phyloP scores from a whole-genome alignment of 2,797 vertebrate genomes.

The Tokudaia muenninki region DNA sequence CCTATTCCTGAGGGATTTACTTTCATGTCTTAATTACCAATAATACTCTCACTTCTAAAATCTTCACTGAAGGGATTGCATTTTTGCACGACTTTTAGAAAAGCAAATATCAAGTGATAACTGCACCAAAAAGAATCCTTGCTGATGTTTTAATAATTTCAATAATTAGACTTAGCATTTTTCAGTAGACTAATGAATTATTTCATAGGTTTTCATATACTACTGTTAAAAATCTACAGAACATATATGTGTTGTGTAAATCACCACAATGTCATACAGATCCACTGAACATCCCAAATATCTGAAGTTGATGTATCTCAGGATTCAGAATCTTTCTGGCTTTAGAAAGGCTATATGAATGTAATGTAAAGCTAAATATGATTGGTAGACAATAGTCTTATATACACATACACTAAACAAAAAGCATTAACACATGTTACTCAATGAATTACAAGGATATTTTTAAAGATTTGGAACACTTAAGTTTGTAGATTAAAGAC shows the following conservation, averaged over 20 bases:
- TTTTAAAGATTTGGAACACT: constrained; percentile 41
- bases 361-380: not conserved
- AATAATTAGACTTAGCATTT: not conserved
- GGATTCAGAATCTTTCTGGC: constrained; percentile 32
- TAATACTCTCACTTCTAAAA: not conserved
- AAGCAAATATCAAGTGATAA: not conserved
- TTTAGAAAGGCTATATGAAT: constrained; percentile 56
- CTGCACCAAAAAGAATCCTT: not conserved
- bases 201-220: constrained; percentile 37
- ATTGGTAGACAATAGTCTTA: not conserved
- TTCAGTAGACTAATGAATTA: not conserved
- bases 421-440: not conserved
- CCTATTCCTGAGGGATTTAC: not conserved
- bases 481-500: constrained; percentile 29
- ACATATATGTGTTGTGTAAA: not conserved
- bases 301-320: not conserved
- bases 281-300: not conserved
- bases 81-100: not conserved
- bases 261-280: not conserved
- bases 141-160: constrained; percentile 14
- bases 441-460: not conserved
- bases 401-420: not conserved
- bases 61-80: not conserved
- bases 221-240: not conserved
- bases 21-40: not conserved